Percentiles rank a stretch among this genome's conserved stretches.
These are phyloP conservation scores for Neodontobutis hainanensis DNA, from an alignment of 2,113 vertebrate genomes.

Conservation along the genomic window DNA sequence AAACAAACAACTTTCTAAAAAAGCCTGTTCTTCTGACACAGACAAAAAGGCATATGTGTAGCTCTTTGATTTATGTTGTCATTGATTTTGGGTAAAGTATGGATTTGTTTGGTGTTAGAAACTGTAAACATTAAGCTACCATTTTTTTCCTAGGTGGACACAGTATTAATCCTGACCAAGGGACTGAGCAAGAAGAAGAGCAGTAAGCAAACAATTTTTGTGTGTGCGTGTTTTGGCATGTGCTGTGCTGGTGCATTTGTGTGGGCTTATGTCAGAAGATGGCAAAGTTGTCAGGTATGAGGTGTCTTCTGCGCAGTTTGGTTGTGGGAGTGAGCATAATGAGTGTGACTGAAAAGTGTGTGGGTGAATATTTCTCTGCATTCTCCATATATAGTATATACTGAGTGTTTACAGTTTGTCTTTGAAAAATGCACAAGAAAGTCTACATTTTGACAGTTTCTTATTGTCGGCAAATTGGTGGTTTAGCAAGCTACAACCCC, in stretches of 20 bases:
- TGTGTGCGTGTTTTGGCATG: conserved; percentile 21
- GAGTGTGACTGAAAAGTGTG: conserved; percentile 68
- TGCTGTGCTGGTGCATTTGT: conserved; percentile 38
- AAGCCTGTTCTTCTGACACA: conserved; percentile 23
- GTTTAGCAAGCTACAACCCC: conserved; percentile 48
- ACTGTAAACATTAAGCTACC: conserved; percentile 24
- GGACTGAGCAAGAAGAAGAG: conserved; percentile 33
- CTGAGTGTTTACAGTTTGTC: conserved; percentile 35
- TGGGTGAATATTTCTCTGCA: conserved; percentile 66
- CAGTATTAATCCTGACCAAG: conserved; percentile 40
- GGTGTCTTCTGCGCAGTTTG: conserved; percentile 70
- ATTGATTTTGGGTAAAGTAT: conserved; percentile 10
- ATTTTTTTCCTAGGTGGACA: conserved; percentile 39
- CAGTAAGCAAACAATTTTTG: conserved; percentile 3
- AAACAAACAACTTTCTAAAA: conserved; percentile 34
- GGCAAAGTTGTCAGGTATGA: conserved; percentile 74
- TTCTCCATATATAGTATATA: conserved; percentile 31
- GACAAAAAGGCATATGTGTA: conserved; percentile 30
- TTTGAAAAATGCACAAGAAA: conserved; percentile 45
- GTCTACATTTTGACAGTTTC: conserved; percentile 36
- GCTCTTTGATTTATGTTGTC: conserved; percentile 25
- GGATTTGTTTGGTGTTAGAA: conserved; percentile 25
- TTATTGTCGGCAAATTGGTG: conserved; percentile 33
- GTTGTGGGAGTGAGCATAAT: conserved; percentile 73
- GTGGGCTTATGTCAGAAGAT: conserved; percentile 65